Base-by-base conservation (phyloP, 2,888 invertebrate genomes). In the Girardia tigrina region DNA sequence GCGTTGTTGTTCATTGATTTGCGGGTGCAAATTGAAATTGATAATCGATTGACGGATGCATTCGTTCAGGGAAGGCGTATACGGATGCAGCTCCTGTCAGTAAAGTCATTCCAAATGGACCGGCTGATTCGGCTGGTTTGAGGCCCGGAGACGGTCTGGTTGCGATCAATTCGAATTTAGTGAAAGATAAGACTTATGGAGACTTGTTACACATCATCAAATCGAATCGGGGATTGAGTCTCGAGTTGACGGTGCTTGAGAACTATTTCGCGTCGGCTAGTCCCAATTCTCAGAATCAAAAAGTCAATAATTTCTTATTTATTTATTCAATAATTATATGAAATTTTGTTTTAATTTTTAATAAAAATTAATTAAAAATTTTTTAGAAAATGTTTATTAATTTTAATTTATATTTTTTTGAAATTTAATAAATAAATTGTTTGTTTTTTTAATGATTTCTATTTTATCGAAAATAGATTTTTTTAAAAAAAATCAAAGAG, bases 71-170 rank as follows among this genome's bases (percentile, higher is more conserved):
- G 8, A 6, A 4, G 12, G 74, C 26, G 16, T 74, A 74, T 56
- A 20, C 74, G 8, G 56, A 56, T 2, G 74, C 74, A 4, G 74
- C 74, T 2, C 74, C 74, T 8, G 56, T 74, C 16, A 56, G 56
- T 69, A 74, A 74, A 36, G 74, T 74, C 20, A 74, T 23, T 26
- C 56, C 74, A n/a, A 74, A 74, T 28, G 74, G 74, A 4, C 74
- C 74, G 28, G 74, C 74, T 26, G 74, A 42, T 8, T 69, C 69
- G 4, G 74, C 74, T 14, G 74, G 74, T 56, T 36, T 74, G 29
- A 12, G 26, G 6, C 56, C 74, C 1, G 74, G 74, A 1, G 74
- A 74, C n/a, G 74, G 74, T 42, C 27, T 74, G n/a, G 74, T 74
- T 2, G 74, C 74, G n/a, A 69, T 74, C 1, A 74, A 74, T 56